Percentiles rank a stretch among this genome's conserved stretches.
Evolutionary conservation across 2,113 vertebrate species (phyloP).

Genomic region (Thamnaconus septentrionalis): DNA sequence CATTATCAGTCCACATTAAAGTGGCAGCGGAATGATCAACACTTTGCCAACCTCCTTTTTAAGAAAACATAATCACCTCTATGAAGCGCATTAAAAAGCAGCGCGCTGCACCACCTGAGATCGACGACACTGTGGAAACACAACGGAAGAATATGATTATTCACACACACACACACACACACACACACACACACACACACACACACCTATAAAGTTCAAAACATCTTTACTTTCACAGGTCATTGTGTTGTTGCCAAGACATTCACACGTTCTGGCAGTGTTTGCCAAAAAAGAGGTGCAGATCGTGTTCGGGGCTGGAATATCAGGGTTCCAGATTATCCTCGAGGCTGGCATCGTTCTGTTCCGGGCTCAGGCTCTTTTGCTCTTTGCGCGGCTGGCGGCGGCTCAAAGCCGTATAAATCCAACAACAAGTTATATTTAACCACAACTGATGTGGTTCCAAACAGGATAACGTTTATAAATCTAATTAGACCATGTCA

Average conservation of each 20-base stretch:
- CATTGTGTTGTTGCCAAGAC: too few species aligned
- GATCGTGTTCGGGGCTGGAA: neutral
- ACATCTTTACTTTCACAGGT: too few species aligned
- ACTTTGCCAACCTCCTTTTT: too few species aligned
- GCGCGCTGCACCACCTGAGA: too few species aligned
- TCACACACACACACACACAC: neutral
- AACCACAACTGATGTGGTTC: constrained; percentile 59
- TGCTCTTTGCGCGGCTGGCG: constrained; percentile 37
- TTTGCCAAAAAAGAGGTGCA: neutral
- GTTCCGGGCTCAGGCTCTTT: constrained; percentile 5
- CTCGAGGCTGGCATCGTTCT: neutral
- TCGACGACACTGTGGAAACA: too few species aligned
- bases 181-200: neutral
- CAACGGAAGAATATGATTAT: neutral
- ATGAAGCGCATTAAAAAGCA: too few species aligned
- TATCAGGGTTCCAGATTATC: constrained; percentile 1
- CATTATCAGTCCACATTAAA: too few species aligned
- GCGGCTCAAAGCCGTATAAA: constrained; percentile 52
- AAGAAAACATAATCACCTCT: too few species aligned
- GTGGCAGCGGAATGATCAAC: too few species aligned
- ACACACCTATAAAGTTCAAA: too few species aligned
- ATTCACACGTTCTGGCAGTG: neutral
- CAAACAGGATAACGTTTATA: constrained; percentile 45
- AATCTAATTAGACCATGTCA: constrained; percentile 62
- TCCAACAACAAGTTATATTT: constrained; percentile 57